These are phyloP conservation scores for Bradynema listronoti DNA, from an alignment of 1,140 invertebrate species.

Conservation along the genomic window DNA sequence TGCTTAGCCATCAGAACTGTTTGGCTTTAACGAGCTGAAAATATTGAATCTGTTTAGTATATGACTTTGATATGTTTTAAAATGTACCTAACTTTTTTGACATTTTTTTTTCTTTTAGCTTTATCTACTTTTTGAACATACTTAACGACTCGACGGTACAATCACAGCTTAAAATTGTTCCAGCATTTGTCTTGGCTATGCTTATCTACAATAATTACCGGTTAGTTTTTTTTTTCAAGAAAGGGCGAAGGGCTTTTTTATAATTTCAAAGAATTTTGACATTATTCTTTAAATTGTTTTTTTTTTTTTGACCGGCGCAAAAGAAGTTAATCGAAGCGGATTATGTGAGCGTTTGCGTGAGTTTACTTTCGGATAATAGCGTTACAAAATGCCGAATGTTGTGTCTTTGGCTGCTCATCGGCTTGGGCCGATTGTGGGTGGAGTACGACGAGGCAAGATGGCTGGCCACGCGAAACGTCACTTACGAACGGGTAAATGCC, in stretches of 20 bases:
- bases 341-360: slow-evolving; percentile 50
- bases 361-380: slow-evolving; percentile 40
- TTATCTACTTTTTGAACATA: slow-evolving; percentile 54
- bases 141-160: slow-evolving; percentile 57
- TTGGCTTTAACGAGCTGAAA: no score
- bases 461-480: slow-evolving; percentile 87
- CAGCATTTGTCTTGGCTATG: slow-evolving; percentile 54
- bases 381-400: slow-evolving; percentile 63
- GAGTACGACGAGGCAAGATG: slow-evolving; percentile 84
- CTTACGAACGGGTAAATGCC: slow-evolving; percentile 69
- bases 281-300: slow-evolving; percentile 5
- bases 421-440: slow-evolving; percentile 85
- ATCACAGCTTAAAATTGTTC: slow-evolving; percentile 42
- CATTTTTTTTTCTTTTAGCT: slow-evolving; percentile 59
- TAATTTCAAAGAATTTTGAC: background rate
- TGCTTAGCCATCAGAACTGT: no score
- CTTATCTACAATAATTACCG: slow-evolving; percentile 53
- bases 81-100: no score
- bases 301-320: slow-evolving; percentile 42
- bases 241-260: slow-evolving; percentile 11
- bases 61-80: no score
- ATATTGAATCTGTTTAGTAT: background rate
- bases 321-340: slow-evolving; percentile 47
- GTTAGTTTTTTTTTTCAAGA: slow-evolving; percentile 22
- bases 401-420: slow-evolving; percentile 83